Evolutionary conservation across 1,140 invertebrate species (phyloP), one percentile per base, ranked within the genome.

Genomic region (Mizuhopecten yessoensis): DNA sequence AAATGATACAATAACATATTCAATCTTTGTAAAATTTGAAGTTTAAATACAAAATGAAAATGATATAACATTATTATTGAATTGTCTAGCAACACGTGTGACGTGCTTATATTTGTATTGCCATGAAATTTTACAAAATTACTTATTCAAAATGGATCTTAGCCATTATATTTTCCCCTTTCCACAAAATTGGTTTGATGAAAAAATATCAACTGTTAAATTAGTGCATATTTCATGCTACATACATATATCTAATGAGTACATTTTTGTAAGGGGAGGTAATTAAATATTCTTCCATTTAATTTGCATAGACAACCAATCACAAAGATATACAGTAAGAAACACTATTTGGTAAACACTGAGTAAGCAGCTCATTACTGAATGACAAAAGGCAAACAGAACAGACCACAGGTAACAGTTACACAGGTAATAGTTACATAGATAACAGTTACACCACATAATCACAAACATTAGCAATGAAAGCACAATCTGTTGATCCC

Each of bases 261-360:
- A 17, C 23, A 75, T 9, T 7, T 75, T 7, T 29, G 57, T 7
- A 75, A 75, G n/a, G 57, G 57, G 57, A 75, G 57, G 57, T 75
- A 75, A 75, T 75, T 75, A 0, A n/a, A 29, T 75, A 29, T n/a
- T 75, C n/a, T 9, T 57, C 45, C 17, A 57, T 11, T 20, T 57
- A 17, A 57, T 23, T 75, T 75, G 57, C 57, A 75, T 75, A 75
- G 57, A 75, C 57, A 75, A 75, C 57, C 57, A 75, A 75, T 29
- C 10, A 49, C 45, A 49, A 49, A n/a, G 36, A 39, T 39, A 39
- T 39, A 39, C n/a, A 39, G 36, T 39, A 39, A 29, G 57, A 75
- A 29, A 29, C 57, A 75, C 57, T 75, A 75, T 75, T 75, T 75
- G n/a, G 29, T 17, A n/a, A 75, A 75, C 23, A n/a, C 9, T 17